phyloP scores from a whole-genome alignment of 2,888 invertebrate species.

The Dynastes tityus region DNA sequence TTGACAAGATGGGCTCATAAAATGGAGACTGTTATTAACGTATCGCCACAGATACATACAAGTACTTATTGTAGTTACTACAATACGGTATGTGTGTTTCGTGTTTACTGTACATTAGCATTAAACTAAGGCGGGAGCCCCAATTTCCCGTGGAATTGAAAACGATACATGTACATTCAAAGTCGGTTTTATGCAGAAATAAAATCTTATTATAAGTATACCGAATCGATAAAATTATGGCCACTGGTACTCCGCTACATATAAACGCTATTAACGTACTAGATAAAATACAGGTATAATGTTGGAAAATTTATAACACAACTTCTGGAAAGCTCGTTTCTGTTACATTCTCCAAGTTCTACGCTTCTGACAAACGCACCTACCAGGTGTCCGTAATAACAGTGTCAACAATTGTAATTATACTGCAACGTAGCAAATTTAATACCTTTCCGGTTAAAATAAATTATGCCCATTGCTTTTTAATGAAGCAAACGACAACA shows the following conservation, averaged over 20 bases:
- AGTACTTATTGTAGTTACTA: no score
- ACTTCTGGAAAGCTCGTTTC: neutral
- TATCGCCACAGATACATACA: no score
- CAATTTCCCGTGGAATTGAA: conserved; percentile 33
- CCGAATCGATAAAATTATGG: no score
- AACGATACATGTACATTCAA: neutral
- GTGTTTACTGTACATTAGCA: no score
- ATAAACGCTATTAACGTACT: conserved; percentile 38
- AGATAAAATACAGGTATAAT: conserved; percentile 41
- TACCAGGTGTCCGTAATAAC: conserved; percentile 14
- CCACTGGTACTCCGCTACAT: neutral
- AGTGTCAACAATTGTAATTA: conserved; percentile 21
- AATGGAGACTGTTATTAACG: no score
- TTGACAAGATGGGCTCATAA: neutral
- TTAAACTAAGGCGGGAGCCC: neutral
- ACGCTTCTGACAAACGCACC: neutral
- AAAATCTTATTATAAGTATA: no score
- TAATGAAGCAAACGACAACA: conserved; percentile 1
- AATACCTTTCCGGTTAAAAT: conserved; percentile 7
- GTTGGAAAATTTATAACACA: conserved; percentile 18
- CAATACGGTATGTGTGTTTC: no score
- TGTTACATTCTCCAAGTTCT: neutral
- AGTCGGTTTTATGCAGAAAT: neutral
- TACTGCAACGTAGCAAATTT: conserved; percentile 2
- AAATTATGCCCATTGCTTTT: neutral